These are phyloP conservation scores for Dissostichus mawsoni DNA, from an alignment of 2,113 vertebrate species.

Conservation along the genomic window DNA sequence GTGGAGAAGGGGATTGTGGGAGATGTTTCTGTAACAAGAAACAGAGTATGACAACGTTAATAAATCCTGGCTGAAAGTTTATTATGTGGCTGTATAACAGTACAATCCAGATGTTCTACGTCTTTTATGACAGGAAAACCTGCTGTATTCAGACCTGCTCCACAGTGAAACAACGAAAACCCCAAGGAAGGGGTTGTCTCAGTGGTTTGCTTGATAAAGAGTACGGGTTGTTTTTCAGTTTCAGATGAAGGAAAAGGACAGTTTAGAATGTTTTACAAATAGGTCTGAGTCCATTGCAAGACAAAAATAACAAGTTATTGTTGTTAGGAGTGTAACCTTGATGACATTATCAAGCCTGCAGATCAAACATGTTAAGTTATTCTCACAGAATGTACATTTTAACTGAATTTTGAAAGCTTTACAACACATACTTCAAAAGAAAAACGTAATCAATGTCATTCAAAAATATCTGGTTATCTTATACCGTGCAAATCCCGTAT, in stretches of 20 bases:
- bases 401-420: too few species aligned
- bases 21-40: slow-evolving; percentile 84
- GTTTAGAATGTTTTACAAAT: background rate
- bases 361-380: too few species aligned
- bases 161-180: background rate
- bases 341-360: too few species aligned
- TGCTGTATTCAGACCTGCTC: background rate
- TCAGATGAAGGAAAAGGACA: background rate
- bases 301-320: too few species aligned
- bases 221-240: background rate
- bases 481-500: background rate
- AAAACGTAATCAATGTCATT: too few species aligned
- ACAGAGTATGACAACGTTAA: slow-evolving; percentile 15
- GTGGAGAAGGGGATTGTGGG: slow-evolving; percentile 83
- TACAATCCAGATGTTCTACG: background rate
- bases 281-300: background rate
- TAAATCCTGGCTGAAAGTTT: background rate
- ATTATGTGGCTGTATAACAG: background rate
- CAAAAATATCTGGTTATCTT: background rate
- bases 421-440: too few species aligned
- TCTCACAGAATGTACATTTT: too few species aligned
- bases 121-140: background rate
- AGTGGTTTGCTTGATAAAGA: background rate
- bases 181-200: background rate
- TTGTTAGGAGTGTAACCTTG: too few species aligned